These are phyloP conservation scores for Hirtodrosophila trivittata DNA, from an alignment of 2,888 invertebrate species.

Conservation along the genomic window DNA sequence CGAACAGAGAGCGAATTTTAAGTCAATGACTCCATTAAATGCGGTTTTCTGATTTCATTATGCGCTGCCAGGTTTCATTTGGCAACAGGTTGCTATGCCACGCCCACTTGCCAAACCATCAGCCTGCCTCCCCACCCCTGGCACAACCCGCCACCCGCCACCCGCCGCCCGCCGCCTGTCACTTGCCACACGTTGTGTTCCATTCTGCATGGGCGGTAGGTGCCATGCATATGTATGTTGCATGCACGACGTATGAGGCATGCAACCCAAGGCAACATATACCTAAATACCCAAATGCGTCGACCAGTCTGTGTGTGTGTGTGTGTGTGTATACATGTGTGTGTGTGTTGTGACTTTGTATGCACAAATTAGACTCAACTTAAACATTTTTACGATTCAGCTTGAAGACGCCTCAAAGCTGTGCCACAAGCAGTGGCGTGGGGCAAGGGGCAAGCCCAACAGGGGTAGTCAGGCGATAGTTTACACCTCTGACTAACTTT, in stretches of 20 bases:
- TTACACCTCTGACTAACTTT: too few relatives aligned
- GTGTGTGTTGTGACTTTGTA: constrained; percentile 37
- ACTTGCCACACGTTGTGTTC: constrained; percentile 4
- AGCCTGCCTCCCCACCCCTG: background rate
- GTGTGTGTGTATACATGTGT: constrained; percentile 2
- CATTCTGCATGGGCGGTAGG: constrained; percentile 8
- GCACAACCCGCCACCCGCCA: constrained; percentile 4
- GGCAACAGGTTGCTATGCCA: constrained; percentile 65
- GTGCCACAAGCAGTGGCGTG: background rate
- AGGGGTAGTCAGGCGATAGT: background rate
- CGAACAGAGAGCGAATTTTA: constrained; percentile 41
- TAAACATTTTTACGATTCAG: constrained; percentile 40
- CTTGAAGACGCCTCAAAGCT: background rate
- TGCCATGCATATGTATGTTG: background rate
- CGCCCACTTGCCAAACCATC: constrained; percentile 22
- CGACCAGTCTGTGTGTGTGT: constrained; percentile 1
- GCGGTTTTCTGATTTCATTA: constrained; percentile 65
- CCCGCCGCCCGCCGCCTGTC: background rate
- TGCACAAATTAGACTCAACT: constrained; percentile 61
- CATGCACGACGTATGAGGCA: constrained; percentile 9
- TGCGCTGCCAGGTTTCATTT: constrained; percentile 50
- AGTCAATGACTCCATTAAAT: constrained; percentile 78
- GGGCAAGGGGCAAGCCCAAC: background rate
- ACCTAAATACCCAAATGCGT: constrained; percentile 7
- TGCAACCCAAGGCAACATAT: constrained; percentile 21